A percentile compares a stretch with the other conserved stretches of the same genome.
Conservation (phyloP, 2,113 vertebrate genomes). For the Thalassoma bifasciatum region DNA sequence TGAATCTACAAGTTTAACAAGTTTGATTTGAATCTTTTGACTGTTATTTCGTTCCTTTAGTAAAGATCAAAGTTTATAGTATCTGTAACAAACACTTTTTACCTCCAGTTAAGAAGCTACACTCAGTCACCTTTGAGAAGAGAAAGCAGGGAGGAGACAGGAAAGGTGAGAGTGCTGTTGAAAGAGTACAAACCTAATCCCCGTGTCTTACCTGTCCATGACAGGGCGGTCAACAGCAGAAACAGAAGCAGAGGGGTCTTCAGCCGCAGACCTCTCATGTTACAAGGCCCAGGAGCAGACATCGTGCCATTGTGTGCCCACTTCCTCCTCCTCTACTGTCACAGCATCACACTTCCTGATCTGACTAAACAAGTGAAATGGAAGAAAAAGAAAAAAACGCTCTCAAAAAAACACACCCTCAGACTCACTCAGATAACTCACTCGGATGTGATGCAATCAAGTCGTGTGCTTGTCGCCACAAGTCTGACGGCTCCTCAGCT, state of each 20-base stretch:
- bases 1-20: neutral
- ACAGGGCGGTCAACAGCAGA: conserved; percentile 56
- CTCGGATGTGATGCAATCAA: conserved; percentile 92
- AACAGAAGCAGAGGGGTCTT: conserved; percentile 65
- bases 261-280: conserved; percentile 66
- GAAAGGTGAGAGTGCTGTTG: conserved; percentile 1
- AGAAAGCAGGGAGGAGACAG: conserved; percentile 27
- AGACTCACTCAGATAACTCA: conserved; percentile 74
- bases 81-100: neutral
- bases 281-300: conserved; percentile 57
- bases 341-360: conserved; percentile 89
- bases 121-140: neutral
- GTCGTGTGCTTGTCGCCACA: conserved; percentile 88
- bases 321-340: conserved; percentile 61
- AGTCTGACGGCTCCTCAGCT: conserved; percentile 62
- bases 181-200: neutral
- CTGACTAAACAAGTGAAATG: conserved; percentile 75
- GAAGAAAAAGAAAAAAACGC: conserved; percentile 19
- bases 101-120: neutral
- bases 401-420: conserved; percentile 48
- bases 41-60: neutral
- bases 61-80: neutral
- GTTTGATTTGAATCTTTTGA: neutral
- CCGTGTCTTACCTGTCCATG: conserved; percentile 76
- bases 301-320: conserved; percentile 75